These are phyloP conservation scores for Trididemnum miniatum DNA, from an alignment of 23 tunicate species.

Conservation along the genomic window DNA sequence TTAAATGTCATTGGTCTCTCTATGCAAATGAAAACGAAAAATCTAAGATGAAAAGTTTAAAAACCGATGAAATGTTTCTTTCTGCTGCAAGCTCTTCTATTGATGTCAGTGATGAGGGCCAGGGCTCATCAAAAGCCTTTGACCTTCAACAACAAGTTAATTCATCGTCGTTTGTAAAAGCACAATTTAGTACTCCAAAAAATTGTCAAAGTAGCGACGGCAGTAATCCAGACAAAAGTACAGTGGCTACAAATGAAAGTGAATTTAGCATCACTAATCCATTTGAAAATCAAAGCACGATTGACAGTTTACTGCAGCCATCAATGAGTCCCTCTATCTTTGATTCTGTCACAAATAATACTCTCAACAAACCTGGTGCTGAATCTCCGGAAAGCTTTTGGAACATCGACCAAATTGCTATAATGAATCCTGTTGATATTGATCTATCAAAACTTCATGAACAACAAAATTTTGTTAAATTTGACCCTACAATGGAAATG, in stretches of 20 bases:
- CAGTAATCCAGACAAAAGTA: neutral
- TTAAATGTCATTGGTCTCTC: too few relatives aligned
- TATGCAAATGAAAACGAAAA: too few relatives aligned
- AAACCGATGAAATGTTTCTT: too few relatives aligned
- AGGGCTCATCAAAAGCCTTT: neutral
- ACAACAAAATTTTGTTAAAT: constrained; percentile 62
- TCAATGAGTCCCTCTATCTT: constrained; percentile 88
- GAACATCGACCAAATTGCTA: constrained; percentile 86
- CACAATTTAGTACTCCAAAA: constrained; percentile 55
- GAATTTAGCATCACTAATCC: constrained; percentile 83
- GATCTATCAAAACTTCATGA: constrained; percentile 73
- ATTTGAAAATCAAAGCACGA: constrained; percentile 66
- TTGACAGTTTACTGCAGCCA: constrained; percentile 78
- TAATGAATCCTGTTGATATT: constrained; percentile 77
- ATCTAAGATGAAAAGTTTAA: too few relatives aligned
- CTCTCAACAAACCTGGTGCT: neutral
- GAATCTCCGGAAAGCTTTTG: constrained; percentile 67
- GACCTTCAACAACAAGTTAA: neutral
- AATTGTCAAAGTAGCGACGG: neutral
- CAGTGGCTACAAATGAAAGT: neutral
- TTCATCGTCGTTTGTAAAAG: constrained; percentile 13
- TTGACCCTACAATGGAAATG: constrained; percentile 62
- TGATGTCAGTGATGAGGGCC: neutral
- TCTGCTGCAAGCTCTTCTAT: neutral
- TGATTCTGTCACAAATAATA: constrained; percentile 12